Evolutionary conservation across 2,888 invertebrate genomes (phyloP).

Genomic region (Lacanobia oleracea): DNA sequence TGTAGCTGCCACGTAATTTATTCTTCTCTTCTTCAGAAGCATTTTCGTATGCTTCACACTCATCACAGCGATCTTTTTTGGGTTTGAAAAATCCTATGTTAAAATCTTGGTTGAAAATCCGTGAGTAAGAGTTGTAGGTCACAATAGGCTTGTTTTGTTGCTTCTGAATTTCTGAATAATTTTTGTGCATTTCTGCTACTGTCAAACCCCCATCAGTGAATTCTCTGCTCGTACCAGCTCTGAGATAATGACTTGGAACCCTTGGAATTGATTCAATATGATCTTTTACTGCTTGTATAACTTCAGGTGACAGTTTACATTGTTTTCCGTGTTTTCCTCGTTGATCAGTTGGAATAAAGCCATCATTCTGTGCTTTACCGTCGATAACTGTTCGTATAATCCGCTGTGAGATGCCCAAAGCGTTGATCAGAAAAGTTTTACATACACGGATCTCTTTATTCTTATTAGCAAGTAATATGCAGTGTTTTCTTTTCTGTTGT

Average conservation of each 20-base stretch:
- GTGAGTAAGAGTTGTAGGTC: too few species aligned
- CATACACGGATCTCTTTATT: too few species aligned
- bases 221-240: slow-evolving; percentile 15
- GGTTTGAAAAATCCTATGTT: slow-evolving; percentile 4
- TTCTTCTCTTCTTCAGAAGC: slow-evolving; percentile 14
- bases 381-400: too few species aligned
- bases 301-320: not conserved
- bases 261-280: slow-evolving; percentile 14
- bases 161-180: slow-evolving; percentile 8
- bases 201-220: slow-evolving; percentile 9
- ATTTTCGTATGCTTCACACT: slow-evolving; percentile 25
- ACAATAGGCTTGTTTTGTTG: not conserved
- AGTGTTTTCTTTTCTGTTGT: too few species aligned
- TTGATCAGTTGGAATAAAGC: too few species aligned
- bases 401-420: too few species aligned
- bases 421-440: too few species aligned
- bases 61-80: slow-evolving; percentile 15
- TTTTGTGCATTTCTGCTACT: slow-evolving; percentile 2
- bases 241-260: slow-evolving; percentile 1
- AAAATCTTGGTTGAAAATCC: not conserved
- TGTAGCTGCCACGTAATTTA: slow-evolving; percentile 8
- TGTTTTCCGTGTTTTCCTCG: too few species aligned
- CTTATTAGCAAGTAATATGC: too few species aligned
- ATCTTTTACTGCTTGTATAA: slow-evolving; percentile 10
- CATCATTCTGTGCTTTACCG: too few species aligned